phyloP scores from a whole-genome alignment of 1,140 invertebrate species.

The Mylabris phalerata region DNA sequence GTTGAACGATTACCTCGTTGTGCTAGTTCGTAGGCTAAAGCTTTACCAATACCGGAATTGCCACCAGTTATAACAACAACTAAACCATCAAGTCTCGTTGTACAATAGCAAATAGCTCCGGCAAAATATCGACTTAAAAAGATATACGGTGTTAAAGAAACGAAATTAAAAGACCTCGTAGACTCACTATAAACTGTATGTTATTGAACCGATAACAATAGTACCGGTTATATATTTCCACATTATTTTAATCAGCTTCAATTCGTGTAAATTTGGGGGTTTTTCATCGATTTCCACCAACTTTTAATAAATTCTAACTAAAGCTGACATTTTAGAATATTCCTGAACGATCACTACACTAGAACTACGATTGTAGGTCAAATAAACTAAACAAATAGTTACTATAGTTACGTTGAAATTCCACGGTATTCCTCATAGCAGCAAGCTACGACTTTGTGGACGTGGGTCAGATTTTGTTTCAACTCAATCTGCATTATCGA shows the following conservation, averaged over 20 bases:
- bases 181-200: slow-evolving; percentile 36
- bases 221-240: slow-evolving; percentile 35
- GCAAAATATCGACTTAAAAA: slow-evolving; percentile 36
- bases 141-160: slow-evolving; percentile 1
- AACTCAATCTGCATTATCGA: too few relatives aligned
- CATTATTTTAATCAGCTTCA: slow-evolving; percentile 17
- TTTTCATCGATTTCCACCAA: neutral
- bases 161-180: neutral
- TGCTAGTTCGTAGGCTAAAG: slow-evolving; percentile 46
- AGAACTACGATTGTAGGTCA: neutral
- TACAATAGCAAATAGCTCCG: slow-evolving; percentile 39
- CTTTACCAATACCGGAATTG: slow-evolving; percentile 55
- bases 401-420: too few relatives aligned
- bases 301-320: neutral
- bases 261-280: neutral
- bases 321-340: neutral
- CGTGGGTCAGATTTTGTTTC: too few relatives aligned
- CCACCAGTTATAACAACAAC: slow-evolving; percentile 56
- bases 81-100: slow-evolving; percentile 43
- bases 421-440: too few relatives aligned
- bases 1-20: slow-evolving; percentile 31
- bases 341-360: neutral
- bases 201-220: slow-evolving; percentile 29
- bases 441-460: neutral
- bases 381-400: neutral